Conservation (phyloP, 2,888 invertebrate genomes). For the Hetaerina titia region DNA sequence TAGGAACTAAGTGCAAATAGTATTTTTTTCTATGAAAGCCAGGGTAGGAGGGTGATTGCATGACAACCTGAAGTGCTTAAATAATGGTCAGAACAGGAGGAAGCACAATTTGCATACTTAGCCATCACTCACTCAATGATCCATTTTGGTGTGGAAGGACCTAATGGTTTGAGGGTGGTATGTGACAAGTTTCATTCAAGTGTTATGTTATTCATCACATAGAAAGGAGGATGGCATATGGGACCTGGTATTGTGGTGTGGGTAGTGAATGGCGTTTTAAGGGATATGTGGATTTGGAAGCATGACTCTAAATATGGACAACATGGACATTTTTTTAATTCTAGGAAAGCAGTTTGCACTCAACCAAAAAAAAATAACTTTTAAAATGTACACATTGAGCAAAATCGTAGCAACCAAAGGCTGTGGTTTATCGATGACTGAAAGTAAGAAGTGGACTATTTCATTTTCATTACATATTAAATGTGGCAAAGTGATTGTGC, state of each 20-base stretch:
- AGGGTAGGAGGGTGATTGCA: constrained; percentile 32
- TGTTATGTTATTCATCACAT: constrained; percentile 39
- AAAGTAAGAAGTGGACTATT: no score
- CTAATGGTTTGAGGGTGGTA: background rate
- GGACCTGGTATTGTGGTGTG: background rate
- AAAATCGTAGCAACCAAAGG: no score
- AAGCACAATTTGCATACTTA: constrained; percentile 55
- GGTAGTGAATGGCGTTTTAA: constrained; percentile 48
- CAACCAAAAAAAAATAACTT: background rate
- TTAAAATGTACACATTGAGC: background rate
- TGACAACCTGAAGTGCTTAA: constrained; percentile 3
- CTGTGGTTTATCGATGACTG: no score
- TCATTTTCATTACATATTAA: no score
- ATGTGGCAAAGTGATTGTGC: no score
- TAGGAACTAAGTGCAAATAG: constrained; percentile 45
- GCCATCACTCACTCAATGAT: constrained; percentile 54
- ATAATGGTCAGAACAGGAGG: background rate
- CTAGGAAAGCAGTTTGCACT: constrained; percentile 1
- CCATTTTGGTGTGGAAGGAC: constrained; percentile 41
- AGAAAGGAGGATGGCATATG: constrained; percentile 21
- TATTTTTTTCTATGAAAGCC: constrained; percentile 42
- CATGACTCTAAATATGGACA: background rate
- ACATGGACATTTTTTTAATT: background rate
- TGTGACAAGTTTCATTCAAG: constrained; percentile 35
- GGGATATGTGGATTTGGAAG: constrained; percentile 36